Percentiles rank a stretch among this genome's conserved stretches.
phyloP scores from a whole-genome alignment of 2,888 invertebrate species.

The Stomorhina lunata region DNA sequence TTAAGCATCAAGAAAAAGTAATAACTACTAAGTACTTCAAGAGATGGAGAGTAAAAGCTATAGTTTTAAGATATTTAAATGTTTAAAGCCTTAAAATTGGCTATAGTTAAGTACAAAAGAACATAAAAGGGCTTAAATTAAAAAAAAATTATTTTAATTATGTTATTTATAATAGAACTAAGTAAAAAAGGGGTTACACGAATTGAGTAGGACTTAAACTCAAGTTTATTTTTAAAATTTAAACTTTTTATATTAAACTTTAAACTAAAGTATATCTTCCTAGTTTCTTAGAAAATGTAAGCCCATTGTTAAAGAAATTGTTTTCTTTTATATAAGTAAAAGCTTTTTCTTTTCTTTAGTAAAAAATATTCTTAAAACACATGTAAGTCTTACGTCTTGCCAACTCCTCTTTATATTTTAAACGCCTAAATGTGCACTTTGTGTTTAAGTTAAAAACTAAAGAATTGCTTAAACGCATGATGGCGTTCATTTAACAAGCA shows the following conservation, averaged over 20 bases:
- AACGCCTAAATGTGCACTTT: slow-evolving; percentile 46
- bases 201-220: no score
- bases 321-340: background rate
- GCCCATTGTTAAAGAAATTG: background rate
- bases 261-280: no score
- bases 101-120: background rate
- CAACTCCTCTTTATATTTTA: no score
- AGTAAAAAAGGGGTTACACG: no score
- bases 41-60: background rate
- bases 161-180: no score
- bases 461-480: background rate
- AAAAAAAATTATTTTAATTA: no score
- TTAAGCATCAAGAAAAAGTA: no score
- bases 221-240: no score
- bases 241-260: no score
- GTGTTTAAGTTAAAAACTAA: slow-evolving; percentile 25
- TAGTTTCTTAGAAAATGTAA: no score
- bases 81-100: slow-evolving; percentile 1
- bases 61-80: background rate
- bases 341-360: background rate
- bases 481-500: slow-evolving; percentile 30
- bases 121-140: background rate
- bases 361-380: background rate
- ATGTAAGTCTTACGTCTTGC: no score
- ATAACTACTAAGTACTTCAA: no score